Conservation (phyloP, 2,797 vertebrate species). For the Esox masquinongy region DNA sequence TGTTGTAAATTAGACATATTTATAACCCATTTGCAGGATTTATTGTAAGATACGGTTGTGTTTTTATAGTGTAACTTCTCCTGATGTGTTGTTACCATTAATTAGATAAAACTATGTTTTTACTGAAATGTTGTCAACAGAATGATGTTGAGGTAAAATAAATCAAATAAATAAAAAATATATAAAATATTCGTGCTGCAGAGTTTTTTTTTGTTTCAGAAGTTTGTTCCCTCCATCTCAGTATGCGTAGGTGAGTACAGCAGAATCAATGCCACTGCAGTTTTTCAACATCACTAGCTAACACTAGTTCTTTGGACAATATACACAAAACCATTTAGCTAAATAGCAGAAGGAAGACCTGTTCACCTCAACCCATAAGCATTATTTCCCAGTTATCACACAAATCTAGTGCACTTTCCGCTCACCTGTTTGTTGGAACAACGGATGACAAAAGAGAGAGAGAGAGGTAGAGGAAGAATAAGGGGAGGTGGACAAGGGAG, state of each 20-base stretch:
- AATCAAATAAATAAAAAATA: conserved; percentile 44
- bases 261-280: not conserved
- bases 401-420: no score
- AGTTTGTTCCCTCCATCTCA: not conserved
- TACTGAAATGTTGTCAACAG: conserved; percentile 60
- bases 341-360: no score
- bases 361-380: no score
- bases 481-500: no score
- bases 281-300: no score
- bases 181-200: conserved; percentile 3
- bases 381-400: no score
- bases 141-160: conserved; percentile 55
- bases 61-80: conserved; percentile 59
- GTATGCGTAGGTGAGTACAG: not conserved
- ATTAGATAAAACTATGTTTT: conserved; percentile 69
- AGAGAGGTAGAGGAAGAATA: no score
- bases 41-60: conserved; percentile 58
- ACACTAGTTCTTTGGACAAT: no score
- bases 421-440: no score
- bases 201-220: conserved; percentile 11
- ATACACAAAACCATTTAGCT: no score
- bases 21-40: conserved; percentile 59
- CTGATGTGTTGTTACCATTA: conserved; percentile 60
- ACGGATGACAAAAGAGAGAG: no score
- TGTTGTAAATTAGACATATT: conserved; percentile 58